Conservation (phyloP, 2,113 vertebrate species). For the Pedetes capensis region DNA sequence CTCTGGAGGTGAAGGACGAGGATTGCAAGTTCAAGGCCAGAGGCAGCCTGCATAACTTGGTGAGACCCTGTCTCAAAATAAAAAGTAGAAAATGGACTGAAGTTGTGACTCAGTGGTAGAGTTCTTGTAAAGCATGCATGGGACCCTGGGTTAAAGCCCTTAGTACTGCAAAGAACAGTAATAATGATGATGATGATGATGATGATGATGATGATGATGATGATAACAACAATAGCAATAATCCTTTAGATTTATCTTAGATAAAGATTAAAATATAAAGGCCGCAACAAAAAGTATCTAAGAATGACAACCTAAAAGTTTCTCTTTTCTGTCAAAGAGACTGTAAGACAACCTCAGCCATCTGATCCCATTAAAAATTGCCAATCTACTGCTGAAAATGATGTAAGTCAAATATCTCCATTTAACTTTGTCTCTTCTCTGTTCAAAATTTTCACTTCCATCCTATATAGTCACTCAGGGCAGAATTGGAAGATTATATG, state of each 20-base stretch:
- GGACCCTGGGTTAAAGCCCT: no score
- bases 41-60: no score
- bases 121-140: no score
- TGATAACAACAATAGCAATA: no score
- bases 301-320: neutral
- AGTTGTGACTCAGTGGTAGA: no score
- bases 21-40: no score
- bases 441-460: conserved; percentile 9
- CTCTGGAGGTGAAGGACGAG: no score
- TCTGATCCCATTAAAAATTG: conserved; percentile 21
- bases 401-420: neutral
- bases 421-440: conserved; percentile 1
- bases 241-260: neutral
- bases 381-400: conserved; percentile 11
- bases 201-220: no score
- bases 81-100: no score
- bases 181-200: no score
- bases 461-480: conserved; percentile 20
- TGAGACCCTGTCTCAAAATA: no score
- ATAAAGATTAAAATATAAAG: neutral
- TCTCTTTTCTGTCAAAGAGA: neutral
- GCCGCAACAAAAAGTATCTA: neutral
- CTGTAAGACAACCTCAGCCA: neutral
- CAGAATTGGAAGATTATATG: conserved; percentile 9
- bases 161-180: no score